A percentile compares a stretch with the other conserved stretches of the same genome.
phyloP scores from a whole-genome alignment of 2,888 invertebrate species.

The Nowickia ferox region DNA sequence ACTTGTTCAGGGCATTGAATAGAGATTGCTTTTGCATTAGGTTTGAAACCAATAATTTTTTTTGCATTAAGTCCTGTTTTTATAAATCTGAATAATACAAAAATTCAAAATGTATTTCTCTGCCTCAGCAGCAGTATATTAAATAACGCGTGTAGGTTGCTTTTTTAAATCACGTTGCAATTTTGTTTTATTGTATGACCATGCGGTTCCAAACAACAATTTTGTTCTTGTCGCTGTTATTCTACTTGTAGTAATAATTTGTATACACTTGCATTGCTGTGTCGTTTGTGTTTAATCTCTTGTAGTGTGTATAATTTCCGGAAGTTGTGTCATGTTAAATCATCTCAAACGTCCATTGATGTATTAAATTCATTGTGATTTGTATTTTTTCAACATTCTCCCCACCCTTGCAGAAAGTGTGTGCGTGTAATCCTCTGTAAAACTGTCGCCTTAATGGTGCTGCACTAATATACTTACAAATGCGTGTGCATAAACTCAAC shows the following conservation, averaged over 20 bases:
- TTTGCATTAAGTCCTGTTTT: background rate
- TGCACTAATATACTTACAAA: background rate
- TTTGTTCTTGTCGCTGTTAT: background rate
- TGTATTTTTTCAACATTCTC: background rate
- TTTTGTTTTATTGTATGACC: background rate
- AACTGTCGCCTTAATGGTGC: background rate
- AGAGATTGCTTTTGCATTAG: no score
- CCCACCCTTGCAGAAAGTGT: background rate
- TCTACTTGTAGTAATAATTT: background rate
- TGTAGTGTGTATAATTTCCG: slow-evolving; percentile 35
- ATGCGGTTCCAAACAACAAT: background rate
- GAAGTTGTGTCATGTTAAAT: slow-evolving; percentile 55
- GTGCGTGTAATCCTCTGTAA: slow-evolving; percentile 17
- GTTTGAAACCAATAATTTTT: no score
- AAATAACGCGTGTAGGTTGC: background rate
- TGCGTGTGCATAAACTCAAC: background rate
- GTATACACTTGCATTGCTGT: background rate
- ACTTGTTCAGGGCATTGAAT: no score
- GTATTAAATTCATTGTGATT: slow-evolving; percentile 53
- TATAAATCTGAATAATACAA: background rate
- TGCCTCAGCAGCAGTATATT: background rate
- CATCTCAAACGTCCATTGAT: slow-evolving; percentile 42
- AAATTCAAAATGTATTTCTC: background rate
- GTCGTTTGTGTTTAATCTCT: slow-evolving; percentile 30
- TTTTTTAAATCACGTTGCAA: background rate